Evolutionary conservation across 2,797 vertebrate species (phyloP).

Genomic region (Acipenser transmontanus): DNA sequence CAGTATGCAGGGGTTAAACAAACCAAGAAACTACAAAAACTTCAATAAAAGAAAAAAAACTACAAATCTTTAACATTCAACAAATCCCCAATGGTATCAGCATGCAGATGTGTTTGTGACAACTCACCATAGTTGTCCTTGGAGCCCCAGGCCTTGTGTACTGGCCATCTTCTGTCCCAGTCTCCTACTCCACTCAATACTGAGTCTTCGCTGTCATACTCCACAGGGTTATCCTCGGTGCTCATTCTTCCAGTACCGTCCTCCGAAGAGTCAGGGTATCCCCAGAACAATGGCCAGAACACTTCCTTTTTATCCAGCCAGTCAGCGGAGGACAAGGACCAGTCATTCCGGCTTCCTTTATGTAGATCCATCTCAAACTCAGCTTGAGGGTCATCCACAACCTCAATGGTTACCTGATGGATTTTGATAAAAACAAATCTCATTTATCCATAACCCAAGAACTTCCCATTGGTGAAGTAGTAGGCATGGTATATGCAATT

Average conservation of each 20-base stretch:
- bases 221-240: constrained; percentile 60
- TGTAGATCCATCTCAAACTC: constrained; percentile 80
- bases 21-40: no score
- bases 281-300: constrained; percentile 83
- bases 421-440: no score
- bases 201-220: constrained; percentile 61
- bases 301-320: constrained; percentile 69
- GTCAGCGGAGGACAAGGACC: constrained; percentile 63
- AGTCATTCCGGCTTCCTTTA: constrained; percentile 65
- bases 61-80: no score
- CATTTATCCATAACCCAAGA: no score
- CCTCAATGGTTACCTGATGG: constrained; percentile 76
- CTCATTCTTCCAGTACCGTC: constrained; percentile 40
- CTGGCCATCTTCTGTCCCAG: constrained; percentile 52
- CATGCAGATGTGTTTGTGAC: no score
- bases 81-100: no score
- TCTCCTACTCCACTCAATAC: constrained; percentile 60
- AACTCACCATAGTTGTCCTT: constrained; percentile 72
- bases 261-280: constrained; percentile 58
- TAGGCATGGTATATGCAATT: no score
- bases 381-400: constrained; percentile 67
- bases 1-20: no score
- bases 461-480: no score
- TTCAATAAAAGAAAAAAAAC: no score
- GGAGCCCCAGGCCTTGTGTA: constrained; percentile 63